These are phyloP conservation scores for Capitulum mitella DNA, from an alignment of 2,888 invertebrate species.

Conservation along the genomic window DNA sequence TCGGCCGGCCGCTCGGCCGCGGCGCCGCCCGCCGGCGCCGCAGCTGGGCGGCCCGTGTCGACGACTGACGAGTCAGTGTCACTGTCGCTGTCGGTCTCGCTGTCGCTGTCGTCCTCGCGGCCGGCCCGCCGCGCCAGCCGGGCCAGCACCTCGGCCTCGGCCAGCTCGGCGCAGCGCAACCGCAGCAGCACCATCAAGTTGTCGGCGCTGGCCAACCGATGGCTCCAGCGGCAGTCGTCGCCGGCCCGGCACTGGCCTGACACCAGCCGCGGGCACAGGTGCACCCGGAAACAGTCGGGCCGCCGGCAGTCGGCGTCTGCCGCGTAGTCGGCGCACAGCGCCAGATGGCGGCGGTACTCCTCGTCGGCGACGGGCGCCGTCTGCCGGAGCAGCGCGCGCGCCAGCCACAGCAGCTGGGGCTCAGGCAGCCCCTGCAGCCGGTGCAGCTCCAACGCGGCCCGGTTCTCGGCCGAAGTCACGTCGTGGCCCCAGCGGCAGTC, in stretches of 20 bases:
- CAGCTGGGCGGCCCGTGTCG: neutral
- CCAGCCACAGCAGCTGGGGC: constrained; percentile 29
- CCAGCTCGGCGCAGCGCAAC: constrained; percentile 8
- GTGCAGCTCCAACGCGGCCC: constrained; percentile 28
- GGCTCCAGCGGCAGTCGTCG: neutral
- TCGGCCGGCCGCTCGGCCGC: neutral
- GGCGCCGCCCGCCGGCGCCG: neutral
- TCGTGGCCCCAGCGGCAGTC: neutral
- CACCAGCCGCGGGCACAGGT: constrained; percentile 11
- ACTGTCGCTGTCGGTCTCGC: neutral
- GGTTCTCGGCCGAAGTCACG: neutral
- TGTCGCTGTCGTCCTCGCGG: neutral
- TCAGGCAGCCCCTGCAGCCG: constrained; percentile 28
- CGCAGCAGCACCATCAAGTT: constrained; percentile 21
- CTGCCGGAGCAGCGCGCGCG: constrained; percentile 26
- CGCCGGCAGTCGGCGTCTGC: neutral
- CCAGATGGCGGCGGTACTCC: constrained; percentile 8
- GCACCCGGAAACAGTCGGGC: neutral
- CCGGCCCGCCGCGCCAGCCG: neutral
- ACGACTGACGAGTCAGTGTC: too few species aligned
- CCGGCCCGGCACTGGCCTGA: neutral
- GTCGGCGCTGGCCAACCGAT: neutral
- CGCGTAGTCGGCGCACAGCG: neutral
- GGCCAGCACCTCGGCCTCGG: neutral
- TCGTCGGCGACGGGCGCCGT: constrained; percentile 17